phyloP scores from a whole-genome alignment of 2,888 invertebrate genomes.

The Caradrina clavipalpis region DNA sequence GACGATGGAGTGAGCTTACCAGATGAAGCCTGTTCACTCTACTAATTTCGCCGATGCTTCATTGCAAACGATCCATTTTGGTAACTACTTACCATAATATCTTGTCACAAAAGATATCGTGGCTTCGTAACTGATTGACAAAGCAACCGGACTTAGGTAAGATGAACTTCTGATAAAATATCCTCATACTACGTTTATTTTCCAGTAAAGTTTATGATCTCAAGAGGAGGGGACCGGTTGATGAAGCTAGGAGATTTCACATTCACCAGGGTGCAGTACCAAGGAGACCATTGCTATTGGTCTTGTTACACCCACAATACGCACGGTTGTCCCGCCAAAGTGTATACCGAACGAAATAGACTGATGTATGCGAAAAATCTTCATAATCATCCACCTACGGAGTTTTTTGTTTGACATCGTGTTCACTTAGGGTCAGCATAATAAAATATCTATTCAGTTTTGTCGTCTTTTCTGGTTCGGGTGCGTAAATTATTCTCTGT shows the following conservation, averaged over 20 bases:
- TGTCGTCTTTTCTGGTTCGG: conserved; percentile 6
- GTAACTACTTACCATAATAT: no score
- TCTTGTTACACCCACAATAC: conserved; percentile 84
- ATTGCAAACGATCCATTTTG: no score
- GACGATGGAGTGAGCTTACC: no score
- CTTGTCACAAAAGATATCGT: no score
- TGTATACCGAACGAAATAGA: conserved; percentile 79
- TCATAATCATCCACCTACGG: conserved; percentile 87
- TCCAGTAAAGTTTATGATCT: conserved; percentile 87
- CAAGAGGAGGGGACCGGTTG: conserved; percentile 82
- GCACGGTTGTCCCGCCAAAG: conserved; percentile 82
- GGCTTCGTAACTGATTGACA: no score
- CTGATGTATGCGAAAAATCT: conserved; percentile 81
- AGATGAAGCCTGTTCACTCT: no score
- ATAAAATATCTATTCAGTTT: conserved; percentile 12
- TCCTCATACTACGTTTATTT: conserved; percentile 63
- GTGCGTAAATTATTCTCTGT: background rate
- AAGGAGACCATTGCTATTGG: conserved; percentile 80
- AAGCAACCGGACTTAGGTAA: background rate
- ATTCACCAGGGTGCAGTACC: conserved; percentile 75
- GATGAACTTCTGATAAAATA: conserved; percentile 31
- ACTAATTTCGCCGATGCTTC: no score
- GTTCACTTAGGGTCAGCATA: conserved; percentile 33
- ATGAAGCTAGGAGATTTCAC: conserved; percentile 87
- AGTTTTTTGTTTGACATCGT: conserved; percentile 84